Percentiles rank a stretch among this genome's conserved stretches.
Conservation (phyloP, 2,113 vertebrate genomes). For the Megaceryle maxima region DNA sequence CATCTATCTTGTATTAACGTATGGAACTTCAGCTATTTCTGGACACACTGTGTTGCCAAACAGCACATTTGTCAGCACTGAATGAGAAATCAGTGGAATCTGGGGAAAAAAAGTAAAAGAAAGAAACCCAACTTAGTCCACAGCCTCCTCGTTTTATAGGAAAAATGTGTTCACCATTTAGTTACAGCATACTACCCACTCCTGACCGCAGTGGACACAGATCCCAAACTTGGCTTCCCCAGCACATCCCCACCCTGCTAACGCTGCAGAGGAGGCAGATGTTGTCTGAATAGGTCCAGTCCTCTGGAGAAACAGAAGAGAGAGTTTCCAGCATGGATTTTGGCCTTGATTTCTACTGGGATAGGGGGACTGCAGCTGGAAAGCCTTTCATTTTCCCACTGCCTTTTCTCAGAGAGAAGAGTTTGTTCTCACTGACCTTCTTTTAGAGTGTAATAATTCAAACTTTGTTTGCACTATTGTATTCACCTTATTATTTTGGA, state of each 20-base stretch:
- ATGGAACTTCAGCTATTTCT: background rate
- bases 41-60: background rate
- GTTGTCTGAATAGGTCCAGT: background rate
- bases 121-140: background rate
- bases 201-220: background rate
- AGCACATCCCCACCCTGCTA: background rate
- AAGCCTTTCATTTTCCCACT: constrained; percentile 18
- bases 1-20: background rate
- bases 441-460: constrained; percentile 9
- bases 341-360: background rate
- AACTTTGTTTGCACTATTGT: background rate
- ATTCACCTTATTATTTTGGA: constrained; percentile 44
- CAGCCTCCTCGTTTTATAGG: background rate
- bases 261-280: background rate
- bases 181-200: background rate
- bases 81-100: background rate
- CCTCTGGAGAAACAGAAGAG: background rate
- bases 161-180: constrained; percentile 1
- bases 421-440: constrained; percentile 20
- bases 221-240: constrained; percentile 10
- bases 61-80: background rate
- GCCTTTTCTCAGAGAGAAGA: background rate
- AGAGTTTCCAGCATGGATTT: background rate
- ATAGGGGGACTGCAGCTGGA: constrained; percentile 20
- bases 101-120: background rate